These are phyloP conservation scores for Sebastes trivittatus DNA, from an alignment of 2,797 vertebrate species.

Conservation along the genomic window DNA sequence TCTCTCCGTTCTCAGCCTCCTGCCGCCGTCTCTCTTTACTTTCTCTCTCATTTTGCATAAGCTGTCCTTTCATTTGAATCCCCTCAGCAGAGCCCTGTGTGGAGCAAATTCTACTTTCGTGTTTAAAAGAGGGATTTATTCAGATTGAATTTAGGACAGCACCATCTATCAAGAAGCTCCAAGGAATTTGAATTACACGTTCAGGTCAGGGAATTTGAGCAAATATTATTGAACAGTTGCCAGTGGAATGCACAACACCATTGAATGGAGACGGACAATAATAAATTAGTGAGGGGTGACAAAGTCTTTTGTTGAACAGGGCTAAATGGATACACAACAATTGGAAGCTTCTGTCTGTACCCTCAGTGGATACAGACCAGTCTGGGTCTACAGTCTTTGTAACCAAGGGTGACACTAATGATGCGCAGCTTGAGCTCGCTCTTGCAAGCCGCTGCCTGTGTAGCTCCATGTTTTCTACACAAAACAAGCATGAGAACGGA, in stretches of 20 bases:
- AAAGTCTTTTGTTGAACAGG: slow-evolving; percentile 72
- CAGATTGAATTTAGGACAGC: slow-evolving; percentile 33
- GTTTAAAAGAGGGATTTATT: slow-evolving; percentile 46
- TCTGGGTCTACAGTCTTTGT: slow-evolving; percentile 62
- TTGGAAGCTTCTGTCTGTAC: slow-evolving; percentile 61
- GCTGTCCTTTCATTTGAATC: slow-evolving; percentile 55
- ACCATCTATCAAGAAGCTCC: slow-evolving; percentile 26
- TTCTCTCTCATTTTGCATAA: slow-evolving; percentile 63
- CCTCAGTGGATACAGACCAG: slow-evolving; percentile 57
- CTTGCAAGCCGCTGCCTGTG: slow-evolving; percentile 66
- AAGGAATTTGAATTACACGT: slow-evolving; percentile 61
- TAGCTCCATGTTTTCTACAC: slow-evolving; percentile 56
- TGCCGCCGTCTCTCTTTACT: slow-evolving; percentile 30
- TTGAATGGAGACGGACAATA: slow-evolving; percentile 67
- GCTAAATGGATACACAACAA: slow-evolving; percentile 68
- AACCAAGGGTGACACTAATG: slow-evolving; percentile 75
- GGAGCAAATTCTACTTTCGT: slow-evolving; percentile 29
- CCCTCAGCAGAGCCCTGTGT: slow-evolving; percentile 18
- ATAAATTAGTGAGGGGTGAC: slow-evolving; percentile 73
- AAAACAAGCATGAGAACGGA: slow-evolving; percentile 61
- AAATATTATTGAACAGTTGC: slow-evolving; percentile 70
- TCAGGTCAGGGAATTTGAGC: slow-evolving; percentile 57
- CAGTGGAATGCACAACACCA: slow-evolving; percentile 65
- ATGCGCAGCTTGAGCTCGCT: slow-evolving; percentile 72
- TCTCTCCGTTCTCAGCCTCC: slow-evolving; percentile 33